Evolutionary conservation across 2,113 vertebrate genomes (phyloP).

Genomic region (Stercorarius parasiticus): DNA sequence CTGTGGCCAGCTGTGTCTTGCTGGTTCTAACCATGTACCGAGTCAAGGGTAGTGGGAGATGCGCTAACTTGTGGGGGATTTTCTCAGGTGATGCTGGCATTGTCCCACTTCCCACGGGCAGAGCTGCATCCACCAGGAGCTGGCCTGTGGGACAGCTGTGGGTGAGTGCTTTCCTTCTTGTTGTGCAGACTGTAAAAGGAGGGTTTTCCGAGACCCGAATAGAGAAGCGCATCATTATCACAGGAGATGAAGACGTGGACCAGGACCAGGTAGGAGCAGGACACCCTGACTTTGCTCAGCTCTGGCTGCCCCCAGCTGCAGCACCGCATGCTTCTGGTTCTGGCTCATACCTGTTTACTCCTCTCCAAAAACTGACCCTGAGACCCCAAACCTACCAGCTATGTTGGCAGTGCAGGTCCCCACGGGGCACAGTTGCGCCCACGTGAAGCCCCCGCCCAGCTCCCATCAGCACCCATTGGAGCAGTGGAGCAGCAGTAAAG

Average conservation of each 20-base stretch:
- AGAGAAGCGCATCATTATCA: slow-evolving; percentile 98
- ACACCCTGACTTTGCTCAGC: background rate
- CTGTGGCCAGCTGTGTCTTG: background rate
- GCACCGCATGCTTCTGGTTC: background rate
- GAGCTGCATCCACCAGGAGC: background rate
- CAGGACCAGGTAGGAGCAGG: slow-evolving; percentile 90
- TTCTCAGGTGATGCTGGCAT: background rate
- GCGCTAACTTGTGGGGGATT: rapidly evolving
- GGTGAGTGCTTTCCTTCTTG: background rate
- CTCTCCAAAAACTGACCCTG: background rate
- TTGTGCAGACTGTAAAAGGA: slow-evolving; percentile 93
- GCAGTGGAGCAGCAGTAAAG: background rate
- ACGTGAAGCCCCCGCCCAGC: background rate
- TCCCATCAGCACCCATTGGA: background rate
- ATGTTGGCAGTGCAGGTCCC: background rate
- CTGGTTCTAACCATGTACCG: background rate
- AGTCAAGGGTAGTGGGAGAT: background rate
- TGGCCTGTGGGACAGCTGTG: background rate
- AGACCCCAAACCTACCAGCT: background rate
- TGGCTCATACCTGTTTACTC: background rate
- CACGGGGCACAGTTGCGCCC: background rate
- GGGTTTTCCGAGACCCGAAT: slow-evolving; percentile 98
- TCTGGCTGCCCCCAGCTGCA: background rate
- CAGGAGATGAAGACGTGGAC: slow-evolving; percentile 96
- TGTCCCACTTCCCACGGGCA: background rate